Percentiles rank a stretch among this genome's conserved stretches.
phyloP scores from a whole-genome alignment of 1,140 invertebrate genomes.

The Aphis craccivora region DNA sequence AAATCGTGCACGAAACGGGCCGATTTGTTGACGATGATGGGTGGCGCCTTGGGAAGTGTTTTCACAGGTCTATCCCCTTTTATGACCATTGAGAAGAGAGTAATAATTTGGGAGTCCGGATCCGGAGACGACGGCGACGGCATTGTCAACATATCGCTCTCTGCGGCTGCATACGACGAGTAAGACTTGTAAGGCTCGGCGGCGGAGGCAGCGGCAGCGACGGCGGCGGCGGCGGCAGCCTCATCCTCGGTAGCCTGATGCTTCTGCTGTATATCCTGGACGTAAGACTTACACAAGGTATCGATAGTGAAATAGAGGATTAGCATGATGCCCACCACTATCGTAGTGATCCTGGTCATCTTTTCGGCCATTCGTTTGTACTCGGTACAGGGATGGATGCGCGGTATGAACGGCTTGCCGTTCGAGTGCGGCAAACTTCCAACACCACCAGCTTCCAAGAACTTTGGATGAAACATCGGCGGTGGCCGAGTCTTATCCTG shows the following conservation, averaged over 20 bases:
- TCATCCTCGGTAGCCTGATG: background rate
- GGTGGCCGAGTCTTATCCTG: background rate
- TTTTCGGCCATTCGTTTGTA: background rate
- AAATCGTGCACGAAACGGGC: conserved; percentile 92
- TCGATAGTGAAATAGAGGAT: background rate
- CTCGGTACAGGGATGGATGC: background rate
- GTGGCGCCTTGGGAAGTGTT: background rate
- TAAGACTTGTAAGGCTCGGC: background rate
- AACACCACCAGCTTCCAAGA: background rate
- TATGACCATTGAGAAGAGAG: no score
- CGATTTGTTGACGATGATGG: conserved; percentile 67
- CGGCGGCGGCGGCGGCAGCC: background rate
- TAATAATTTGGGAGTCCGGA: no score
- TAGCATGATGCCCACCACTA: rapidly evolving
- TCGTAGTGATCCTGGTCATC: background rate
- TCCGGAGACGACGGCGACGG: background rate
- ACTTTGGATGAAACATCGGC: background rate
- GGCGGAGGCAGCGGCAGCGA: background rate
- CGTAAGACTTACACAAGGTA: background rate
- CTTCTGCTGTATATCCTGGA: background rate
- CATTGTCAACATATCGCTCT: background rate
- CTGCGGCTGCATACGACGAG: background rate
- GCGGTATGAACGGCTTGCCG: background rate
- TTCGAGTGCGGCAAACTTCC: background rate
- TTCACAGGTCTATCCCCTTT: no score